These are phyloP conservation scores for Cerceris ruficornis DNA, from an alignment of 2,888 invertebrate genomes.

Conservation along the genomic window DNA sequence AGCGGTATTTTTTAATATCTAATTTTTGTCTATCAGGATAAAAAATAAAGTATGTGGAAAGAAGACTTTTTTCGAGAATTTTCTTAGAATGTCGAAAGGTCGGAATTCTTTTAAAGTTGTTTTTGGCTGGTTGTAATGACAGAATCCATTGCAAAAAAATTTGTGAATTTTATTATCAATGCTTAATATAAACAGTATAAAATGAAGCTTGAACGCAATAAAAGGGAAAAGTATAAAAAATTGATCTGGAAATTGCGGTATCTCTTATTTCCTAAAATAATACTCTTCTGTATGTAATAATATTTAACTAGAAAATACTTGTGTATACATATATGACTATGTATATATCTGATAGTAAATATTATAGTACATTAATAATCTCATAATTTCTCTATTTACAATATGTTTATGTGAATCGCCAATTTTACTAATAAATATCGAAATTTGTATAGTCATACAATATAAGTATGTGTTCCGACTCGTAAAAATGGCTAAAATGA, in stretches of 20 bases:
- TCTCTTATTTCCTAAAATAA: conserved; percentile 2
- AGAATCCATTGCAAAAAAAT: no score
- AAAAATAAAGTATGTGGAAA: no score
- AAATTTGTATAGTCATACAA: conserved; percentile 7
- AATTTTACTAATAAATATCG: conserved; percentile 11
- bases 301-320: conserved; percentile 25
- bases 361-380: conserved; percentile 1
- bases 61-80: no score
- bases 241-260: neutral
- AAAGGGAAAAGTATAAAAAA: neutral
- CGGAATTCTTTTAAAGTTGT: no score
- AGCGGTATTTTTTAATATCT: neutral
- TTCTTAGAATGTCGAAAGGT: no score
- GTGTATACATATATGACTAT: conserved; percentile 44
- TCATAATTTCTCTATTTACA: conserved; percentile 46
- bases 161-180: no score
- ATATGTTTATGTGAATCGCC: conserved; percentile 15
- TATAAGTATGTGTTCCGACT: neutral
- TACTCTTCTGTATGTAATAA: conserved; percentile 6
- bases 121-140: no score
- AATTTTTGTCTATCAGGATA: neutral
- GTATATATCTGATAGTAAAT: conserved; percentile 35
- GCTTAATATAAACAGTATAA: no score
- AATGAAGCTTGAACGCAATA: no score
- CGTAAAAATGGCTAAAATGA: neutral